Base-by-base conservation (phyloP, 2,113 vertebrate species). In the Hemichromis elongatus region DNA sequence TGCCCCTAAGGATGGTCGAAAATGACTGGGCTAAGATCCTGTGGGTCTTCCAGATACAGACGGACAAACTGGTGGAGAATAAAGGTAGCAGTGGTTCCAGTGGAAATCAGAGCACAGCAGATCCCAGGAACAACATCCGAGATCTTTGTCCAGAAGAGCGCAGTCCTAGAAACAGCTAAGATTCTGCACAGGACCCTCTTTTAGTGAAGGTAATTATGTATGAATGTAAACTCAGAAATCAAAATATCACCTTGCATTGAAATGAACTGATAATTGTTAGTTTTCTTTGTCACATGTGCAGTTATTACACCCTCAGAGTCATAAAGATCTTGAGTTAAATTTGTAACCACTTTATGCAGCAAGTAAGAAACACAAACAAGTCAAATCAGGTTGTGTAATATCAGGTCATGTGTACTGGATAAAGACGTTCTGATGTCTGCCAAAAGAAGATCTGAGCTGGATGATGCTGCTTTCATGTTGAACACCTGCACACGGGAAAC, bases 91-190 rank as follows among this genome's bases (percentile, higher is more conserved):
- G 59, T 63, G 59, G 30, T 37, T 7, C 59, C 59, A 63, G 10
- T 0, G 35, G 18, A 10, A 63, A 37, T 63, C 0, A 0, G 30
- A 63, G 59, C 30, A n/a, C 59, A 63, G 59, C 30, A 37, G 59
- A 63, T 63, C 18, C 4, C 10, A n/a, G 59, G 59, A 63, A 37
- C 30, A 63, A n/a, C 30, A 0, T 37, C 10, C 0, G 4, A 37
- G 59, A 63, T n/a, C 30, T 35, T 9, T 63, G 59, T 63, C 10
- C 30, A 37, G 59, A 35, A 37, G 18, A 12, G 59, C 35, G 8
- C 35, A 35, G 35, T 35, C 35, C 35, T 35, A 35, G 8, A 3
- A 35, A 35, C 35, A 35, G 35, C 59, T n/a, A 35, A 7, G 57
- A 61, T 35, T n/a, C 57, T n/a, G 30, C 0, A 5, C 57, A 61